A percentile compares a stretch with the other conserved stretches of the same genome.
phyloP scores from a whole-genome alignment of 2,113 vertebrate species.

The Proteles cristata region DNA sequence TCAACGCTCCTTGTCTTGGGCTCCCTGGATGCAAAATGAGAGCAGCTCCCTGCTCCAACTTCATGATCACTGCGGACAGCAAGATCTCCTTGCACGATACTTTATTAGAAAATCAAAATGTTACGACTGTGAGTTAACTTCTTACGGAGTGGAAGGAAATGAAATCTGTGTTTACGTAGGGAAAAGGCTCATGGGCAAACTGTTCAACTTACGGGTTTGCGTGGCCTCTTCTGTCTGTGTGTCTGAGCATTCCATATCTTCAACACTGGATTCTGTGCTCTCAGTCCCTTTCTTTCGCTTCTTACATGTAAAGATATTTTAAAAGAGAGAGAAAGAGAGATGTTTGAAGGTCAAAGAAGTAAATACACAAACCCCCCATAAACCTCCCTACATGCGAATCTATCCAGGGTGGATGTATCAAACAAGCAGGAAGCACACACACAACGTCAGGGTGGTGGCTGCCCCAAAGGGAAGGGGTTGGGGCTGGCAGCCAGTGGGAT shows the following conservation, averaged over 20 bases:
- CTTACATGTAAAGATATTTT: conserved; percentile 34
- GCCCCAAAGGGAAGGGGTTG: not conserved
- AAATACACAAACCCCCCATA: not conserved
- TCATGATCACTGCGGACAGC: not conserved
- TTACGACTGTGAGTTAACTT: not conserved
- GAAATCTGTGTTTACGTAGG: not conserved
- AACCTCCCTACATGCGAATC: no score
- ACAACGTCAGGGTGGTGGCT: no score
- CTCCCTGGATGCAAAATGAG: not conserved
- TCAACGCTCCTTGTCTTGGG: not conserved
- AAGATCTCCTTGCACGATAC: not conserved
- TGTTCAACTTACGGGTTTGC: conserved; percentile 81
- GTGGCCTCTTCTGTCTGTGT: conserved; percentile 22
- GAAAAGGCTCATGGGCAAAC: not conserved
- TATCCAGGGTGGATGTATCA: not conserved
- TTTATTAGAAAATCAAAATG: not conserved
- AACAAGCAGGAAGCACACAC: not conserved
- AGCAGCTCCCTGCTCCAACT: not conserved
- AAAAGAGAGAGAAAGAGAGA: conserved; percentile 38
- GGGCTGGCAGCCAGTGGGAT: not conserved
- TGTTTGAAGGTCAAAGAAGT: not conserved
- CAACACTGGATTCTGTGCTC: conserved; percentile 48
- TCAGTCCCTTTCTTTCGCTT: conserved; percentile 79
- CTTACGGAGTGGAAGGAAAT: not conserved
- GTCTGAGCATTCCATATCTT: conserved; percentile 74